phyloP scores from a whole-genome alignment of 2,113 vertebrate genomes.

The Siniperca knerii region DNA sequence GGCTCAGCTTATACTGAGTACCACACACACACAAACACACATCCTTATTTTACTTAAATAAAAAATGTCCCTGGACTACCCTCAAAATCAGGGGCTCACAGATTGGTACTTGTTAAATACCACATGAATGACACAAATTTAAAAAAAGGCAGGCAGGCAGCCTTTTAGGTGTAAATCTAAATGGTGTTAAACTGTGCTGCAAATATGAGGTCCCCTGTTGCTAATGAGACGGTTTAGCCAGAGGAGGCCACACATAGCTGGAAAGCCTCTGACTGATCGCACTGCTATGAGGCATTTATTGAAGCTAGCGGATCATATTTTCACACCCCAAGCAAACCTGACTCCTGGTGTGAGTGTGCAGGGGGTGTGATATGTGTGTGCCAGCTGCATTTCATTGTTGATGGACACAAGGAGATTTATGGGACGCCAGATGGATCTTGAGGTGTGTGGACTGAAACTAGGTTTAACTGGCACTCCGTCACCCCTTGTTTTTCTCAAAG shows the following conservation, averaged over 20 bases:
- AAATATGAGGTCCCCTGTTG: slow-evolving; percentile 80
- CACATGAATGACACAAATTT: slow-evolving; percentile 50
- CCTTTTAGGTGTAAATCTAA: slow-evolving; percentile 80
- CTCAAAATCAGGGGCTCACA: slow-evolving; percentile 6
- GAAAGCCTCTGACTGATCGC: slow-evolving; percentile 79
- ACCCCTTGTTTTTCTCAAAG: slow-evolving; percentile 19
- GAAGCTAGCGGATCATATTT: slow-evolving; percentile 87
- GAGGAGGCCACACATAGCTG: slow-evolving; percentile 81
- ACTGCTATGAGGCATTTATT: slow-evolving; percentile 85
- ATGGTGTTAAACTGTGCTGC: slow-evolving; percentile 80
- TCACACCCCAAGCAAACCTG: slow-evolving; percentile 85
- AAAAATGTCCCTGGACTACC: neutral
- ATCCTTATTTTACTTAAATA: neutral
- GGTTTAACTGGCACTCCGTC: slow-evolving; percentile 18
- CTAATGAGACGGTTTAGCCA: slow-evolving; percentile 85
- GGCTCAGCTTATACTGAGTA: neutral
- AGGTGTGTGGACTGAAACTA: slow-evolving; percentile 37
- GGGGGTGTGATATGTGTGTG: slow-evolving; percentile 70
- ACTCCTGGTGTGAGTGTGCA: slow-evolving; percentile 78
- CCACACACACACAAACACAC: neutral
- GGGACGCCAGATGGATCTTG: slow-evolving; percentile 74
- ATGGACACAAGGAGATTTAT: slow-evolving; percentile 87
- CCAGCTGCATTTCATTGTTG: slow-evolving; percentile 87
- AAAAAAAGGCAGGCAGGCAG: slow-evolving; percentile 49
- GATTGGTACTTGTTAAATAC: slow-evolving; percentile 59